Evolutionary conservation across 2,113 vertebrate species (phyloP).

Genomic region (Boulengeromyrus knoepffleri): DNA sequence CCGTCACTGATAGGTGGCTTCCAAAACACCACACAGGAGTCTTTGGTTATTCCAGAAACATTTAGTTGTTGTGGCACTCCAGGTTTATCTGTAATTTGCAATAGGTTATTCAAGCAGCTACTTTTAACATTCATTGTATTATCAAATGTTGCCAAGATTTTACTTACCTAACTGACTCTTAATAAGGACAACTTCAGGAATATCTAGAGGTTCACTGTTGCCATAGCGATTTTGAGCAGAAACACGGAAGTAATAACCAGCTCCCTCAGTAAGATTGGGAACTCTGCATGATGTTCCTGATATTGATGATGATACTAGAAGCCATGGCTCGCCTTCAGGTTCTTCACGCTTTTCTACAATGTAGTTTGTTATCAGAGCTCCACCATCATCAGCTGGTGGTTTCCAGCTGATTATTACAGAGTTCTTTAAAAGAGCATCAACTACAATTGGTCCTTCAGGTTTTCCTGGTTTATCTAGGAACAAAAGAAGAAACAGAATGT

Average conservation of each 20-base stretch:
- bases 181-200: constrained; percentile 77
- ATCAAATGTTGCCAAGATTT: not conserved
- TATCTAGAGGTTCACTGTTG: constrained; percentile 81
- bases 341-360: constrained; percentile 91
- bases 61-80: constrained; percentile 72
- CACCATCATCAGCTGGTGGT: constrained; percentile 81
- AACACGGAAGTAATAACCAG: constrained; percentile 92
- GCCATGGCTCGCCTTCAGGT: constrained; percentile 83
- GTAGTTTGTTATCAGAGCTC: constrained; percentile 91
- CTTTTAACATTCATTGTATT: not conserved
- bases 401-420: constrained; percentile 96
- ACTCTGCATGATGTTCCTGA: constrained; percentile 90
- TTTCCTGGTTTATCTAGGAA: constrained; percentile 85
- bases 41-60: constrained; percentile 81
- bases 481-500: constrained; percentile 20
- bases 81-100: constrained; percentile 77
- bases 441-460: constrained; percentile 80
- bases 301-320: constrained; percentile 89
- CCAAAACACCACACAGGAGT: constrained; percentile 92
- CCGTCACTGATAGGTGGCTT: constrained; percentile 89
- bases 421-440: constrained; percentile 92
- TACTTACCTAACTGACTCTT: constrained; percentile 89
- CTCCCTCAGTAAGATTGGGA: constrained; percentile 84
- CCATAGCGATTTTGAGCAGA: constrained; percentile 92
- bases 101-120: constrained; percentile 24